Evolutionary conservation across 2,113 vertebrate genomes (phyloP).

Genomic region (Phalacrocorax brasilianus): DNA sequence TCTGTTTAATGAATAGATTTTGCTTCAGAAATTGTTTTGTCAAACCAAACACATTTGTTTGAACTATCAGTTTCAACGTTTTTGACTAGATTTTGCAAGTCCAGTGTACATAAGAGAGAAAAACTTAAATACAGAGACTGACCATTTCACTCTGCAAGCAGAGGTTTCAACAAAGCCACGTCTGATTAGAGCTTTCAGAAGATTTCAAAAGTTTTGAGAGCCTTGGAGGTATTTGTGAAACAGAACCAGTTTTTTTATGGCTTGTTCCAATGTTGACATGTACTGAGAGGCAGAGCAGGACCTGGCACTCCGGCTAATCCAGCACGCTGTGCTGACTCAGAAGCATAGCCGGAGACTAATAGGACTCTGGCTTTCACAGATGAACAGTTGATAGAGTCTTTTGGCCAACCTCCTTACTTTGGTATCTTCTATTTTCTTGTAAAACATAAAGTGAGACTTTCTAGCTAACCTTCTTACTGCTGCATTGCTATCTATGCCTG

Average conservation of each 20-base stretch:
- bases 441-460: neutral
- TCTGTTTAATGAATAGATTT: neutral
- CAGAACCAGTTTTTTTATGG: neutral
- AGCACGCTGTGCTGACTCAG: neutral
- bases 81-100: slow-evolving; percentile 42
- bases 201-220: slow-evolving; percentile 46
- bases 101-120: slow-evolving; percentile 1
- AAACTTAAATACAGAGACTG: slow-evolving; percentile 7
- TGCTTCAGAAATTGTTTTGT: neutral
- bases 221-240: neutral
- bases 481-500: neutral
- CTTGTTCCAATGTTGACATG: neutral
- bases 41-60: neutral
- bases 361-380: neutral
- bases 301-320: neutral
- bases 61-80: neutral
- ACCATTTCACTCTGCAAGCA: slow-evolving; percentile 63
- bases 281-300: neutral
- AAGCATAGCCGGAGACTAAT: neutral
- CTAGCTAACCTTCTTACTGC: neutral
- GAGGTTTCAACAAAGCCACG: slow-evolving; percentile 20
- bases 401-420: neutral
- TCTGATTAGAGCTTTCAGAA: neutral
- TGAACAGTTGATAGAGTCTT: neutral
- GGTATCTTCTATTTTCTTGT: neutral